Evolutionary conservation across 2,888 invertebrate genomes (phyloP).

Genomic region (Ctenicera cuprea): DNA sequence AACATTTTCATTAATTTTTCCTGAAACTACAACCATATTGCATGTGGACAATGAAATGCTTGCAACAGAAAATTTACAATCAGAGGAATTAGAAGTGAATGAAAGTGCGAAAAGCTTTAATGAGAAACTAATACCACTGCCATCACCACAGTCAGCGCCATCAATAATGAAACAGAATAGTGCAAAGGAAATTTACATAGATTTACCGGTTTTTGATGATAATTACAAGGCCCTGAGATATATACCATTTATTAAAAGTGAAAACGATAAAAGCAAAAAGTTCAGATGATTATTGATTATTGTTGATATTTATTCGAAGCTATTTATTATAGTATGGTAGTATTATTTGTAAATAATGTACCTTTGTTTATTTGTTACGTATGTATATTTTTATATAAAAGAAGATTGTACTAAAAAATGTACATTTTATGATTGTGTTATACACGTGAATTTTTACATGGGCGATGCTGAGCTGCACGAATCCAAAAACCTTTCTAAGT

Average conservation of each 20-base stretch:
- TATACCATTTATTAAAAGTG: slow-evolving; percentile 65
- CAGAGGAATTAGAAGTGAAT: neutral
- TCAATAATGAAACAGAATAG: slow-evolving; percentile 7
- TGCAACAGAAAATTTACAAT: slow-evolving; percentile 15
- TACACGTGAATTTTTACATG: neutral
- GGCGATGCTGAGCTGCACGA: slow-evolving; percentile 58
- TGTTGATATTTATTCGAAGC: slow-evolving; percentile 21
- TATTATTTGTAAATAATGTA: slow-evolving; percentile 43
- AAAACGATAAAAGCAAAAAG: slow-evolving; percentile 34
- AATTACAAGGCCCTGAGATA: slow-evolving; percentile 66
- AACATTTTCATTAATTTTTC: slow-evolving; percentile 46
- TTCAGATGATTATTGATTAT: slow-evolving; percentile 3
- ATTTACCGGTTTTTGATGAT: slow-evolving; percentile 69
- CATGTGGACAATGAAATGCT: neutral
- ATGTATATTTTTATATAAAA: slow-evolving; percentile 46
- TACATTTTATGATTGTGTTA: neutral
- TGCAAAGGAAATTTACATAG: slow-evolving; percentile 59
- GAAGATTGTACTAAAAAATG: slow-evolving; percentile 7
- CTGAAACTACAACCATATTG: slow-evolving; percentile 24
- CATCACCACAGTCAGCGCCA: neutral
- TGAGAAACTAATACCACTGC: neutral
- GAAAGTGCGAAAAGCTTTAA: slow-evolving; percentile 9
- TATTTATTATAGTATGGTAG: slow-evolving; percentile 41
- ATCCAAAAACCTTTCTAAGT: slow-evolving; percentile 71
- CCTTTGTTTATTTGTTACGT: slow-evolving; percentile 41